Conservation (phyloP, 2,888 invertebrate species). For the Conchocele bisecta region DNA sequence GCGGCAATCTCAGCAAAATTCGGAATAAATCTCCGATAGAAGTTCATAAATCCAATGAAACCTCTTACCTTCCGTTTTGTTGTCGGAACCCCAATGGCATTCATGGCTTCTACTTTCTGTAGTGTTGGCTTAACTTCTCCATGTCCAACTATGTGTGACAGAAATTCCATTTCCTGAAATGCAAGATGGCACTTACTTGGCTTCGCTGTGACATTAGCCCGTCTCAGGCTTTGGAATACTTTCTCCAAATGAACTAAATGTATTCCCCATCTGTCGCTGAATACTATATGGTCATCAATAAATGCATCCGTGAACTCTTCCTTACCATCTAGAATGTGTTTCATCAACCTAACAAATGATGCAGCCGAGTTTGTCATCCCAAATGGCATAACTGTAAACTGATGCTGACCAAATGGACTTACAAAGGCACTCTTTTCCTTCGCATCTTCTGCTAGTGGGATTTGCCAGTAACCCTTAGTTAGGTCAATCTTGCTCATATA, state of each 20-base stretch:
- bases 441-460: neutral
- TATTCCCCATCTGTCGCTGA: neutral
- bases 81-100: neutral
- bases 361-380: neutral
- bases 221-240: neutral
- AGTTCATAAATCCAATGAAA: neutral
- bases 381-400: too few relatives aligned
- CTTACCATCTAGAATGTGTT: neutral
- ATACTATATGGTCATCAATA: neutral
- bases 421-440: conserved; percentile 1
- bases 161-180: neutral
- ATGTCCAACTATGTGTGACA: neutral
- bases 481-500: neutral
- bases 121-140: neutral
- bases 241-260: neutral
- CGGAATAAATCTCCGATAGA: conserved; percentile 1
- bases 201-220: neutral
- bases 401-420: neutral
- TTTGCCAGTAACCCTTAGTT: conserved; percentile 2
- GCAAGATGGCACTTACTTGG: neutral
- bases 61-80: neutral
- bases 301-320: conserved; percentile 3
- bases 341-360: neutral
- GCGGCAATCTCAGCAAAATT: conserved; percentile 1
- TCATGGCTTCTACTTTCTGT: neutral